These are phyloP conservation scores for Chloropsis cyanopogon DNA, from an alignment of 2,113 vertebrate species.

Conservation along the genomic window DNA sequence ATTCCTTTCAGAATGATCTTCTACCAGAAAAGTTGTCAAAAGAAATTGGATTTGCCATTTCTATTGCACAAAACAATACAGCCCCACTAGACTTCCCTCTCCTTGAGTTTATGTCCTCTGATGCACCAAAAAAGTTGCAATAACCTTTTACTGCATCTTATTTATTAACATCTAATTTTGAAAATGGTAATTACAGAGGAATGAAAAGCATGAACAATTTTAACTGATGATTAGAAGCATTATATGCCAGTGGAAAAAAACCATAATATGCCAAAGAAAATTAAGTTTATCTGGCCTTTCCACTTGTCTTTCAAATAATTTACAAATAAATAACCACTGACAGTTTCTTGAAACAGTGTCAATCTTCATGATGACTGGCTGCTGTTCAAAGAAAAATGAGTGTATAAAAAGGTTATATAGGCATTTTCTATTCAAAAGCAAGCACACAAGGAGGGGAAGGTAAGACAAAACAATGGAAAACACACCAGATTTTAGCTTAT, in stretches of 20 bases:
- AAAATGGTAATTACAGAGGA: slow-evolving; percentile 19
- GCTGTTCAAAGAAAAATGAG: background rate
- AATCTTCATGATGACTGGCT: slow-evolving; percentile 33
- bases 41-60: background rate
- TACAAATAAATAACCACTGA: slow-evolving; percentile 61
- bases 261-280: slow-evolving; percentile 42
- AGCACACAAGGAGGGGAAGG: background rate
- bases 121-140: background rate
- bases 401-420: background rate
- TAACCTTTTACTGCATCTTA: background rate
- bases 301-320: slow-evolving; percentile 52
- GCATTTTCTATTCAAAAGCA: background rate
- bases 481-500: background rate
- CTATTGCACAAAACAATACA: background rate
- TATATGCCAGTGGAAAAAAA: slow-evolving; percentile 19
- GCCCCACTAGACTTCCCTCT: background rate
- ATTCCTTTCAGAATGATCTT: background rate
- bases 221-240: slow-evolving; percentile 59
- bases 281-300: slow-evolving; percentile 58
- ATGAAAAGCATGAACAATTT: slow-evolving; percentile 49
- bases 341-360: slow-evolving; percentile 58
- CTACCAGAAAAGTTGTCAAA: background rate
- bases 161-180: slow-evolving; percentile 10
- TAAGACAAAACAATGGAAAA: background rate
- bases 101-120: background rate